Conservation (phyloP, 2,888 invertebrate genomes). For the Tetropium fuscum region DNA sequence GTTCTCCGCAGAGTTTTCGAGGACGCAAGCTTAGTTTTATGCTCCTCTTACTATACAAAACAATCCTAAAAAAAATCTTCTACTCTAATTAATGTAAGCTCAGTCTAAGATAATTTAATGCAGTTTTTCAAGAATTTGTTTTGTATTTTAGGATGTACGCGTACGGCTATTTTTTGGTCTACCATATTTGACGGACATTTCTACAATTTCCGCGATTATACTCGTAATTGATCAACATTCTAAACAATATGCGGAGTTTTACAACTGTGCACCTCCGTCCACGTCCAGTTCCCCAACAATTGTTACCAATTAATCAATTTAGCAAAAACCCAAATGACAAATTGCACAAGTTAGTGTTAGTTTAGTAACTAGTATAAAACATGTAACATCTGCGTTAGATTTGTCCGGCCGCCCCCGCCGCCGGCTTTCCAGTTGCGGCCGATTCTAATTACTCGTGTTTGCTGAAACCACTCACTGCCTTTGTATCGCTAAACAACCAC, state of each 20-base stretch:
- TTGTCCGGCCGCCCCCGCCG: conserved; percentile 50
- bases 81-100: too few relatives aligned
- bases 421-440: conserved; percentile 36
- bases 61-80: too few relatives aligned
- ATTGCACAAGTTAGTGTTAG: conserved; percentile 52
- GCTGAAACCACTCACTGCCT: conserved; percentile 18
- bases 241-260: conserved; percentile 27
- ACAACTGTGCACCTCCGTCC: conserved; percentile 11
- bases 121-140: too few relatives aligned
- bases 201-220: too few relatives aligned
- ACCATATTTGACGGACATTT: too few relatives aligned
- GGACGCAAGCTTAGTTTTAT: too few relatives aligned
- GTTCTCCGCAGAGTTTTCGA: too few relatives aligned
- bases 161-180: too few relatives aligned
- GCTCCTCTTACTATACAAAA: too few relatives aligned
- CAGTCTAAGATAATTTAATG: too few relatives aligned
- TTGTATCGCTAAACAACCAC: conserved; percentile 21
- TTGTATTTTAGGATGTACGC: too few relatives aligned
- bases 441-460: conserved; percentile 51
- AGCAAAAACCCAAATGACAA: conserved; percentile 55
- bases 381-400: conserved; percentile 57
- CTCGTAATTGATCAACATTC: conserved; percentile 28
- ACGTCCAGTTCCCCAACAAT: conserved; percentile 34
- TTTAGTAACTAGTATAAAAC: conserved; percentile 58
- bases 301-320: conserved; percentile 54